phyloP scores from a whole-genome alignment of 2,888 invertebrate genomes.

The Myathropa florea region DNA sequence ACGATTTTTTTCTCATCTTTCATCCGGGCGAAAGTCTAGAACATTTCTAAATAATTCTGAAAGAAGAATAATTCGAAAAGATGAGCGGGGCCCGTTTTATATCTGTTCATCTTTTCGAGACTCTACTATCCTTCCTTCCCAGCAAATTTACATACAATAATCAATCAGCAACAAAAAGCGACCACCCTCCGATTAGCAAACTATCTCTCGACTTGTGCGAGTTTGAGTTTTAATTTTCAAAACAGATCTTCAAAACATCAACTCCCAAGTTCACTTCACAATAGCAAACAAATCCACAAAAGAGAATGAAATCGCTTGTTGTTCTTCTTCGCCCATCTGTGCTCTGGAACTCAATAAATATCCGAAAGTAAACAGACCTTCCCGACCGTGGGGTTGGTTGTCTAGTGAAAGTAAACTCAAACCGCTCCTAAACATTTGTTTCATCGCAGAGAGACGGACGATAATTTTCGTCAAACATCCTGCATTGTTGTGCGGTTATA shows the following conservation, averaged over 20 bases:
- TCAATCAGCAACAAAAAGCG: not conserved
- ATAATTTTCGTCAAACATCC: slow-evolving; percentile 46
- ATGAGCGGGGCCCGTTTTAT: too few relatives aligned
- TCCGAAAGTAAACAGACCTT: slow-evolving; percentile 5
- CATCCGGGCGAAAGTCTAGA: too few relatives aligned
- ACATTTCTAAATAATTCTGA: too few relatives aligned
- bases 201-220: not conserved
- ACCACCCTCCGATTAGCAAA: not conserved
- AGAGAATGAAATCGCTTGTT: not conserved
- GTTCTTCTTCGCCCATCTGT: not conserved
- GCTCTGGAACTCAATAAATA: not conserved
- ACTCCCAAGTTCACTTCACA: not conserved
- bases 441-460: slow-evolving; percentile 18
- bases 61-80: too few relatives aligned
- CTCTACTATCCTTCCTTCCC: too few relatives aligned
- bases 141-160: too few relatives aligned
- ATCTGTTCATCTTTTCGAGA: too few relatives aligned
- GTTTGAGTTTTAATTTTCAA: not conserved
- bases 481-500: slow-evolving; percentile 38
- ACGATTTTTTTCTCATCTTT: too few relatives aligned
- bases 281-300: not conserved
- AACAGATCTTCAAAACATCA: not conserved
- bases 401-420: slow-evolving; percentile 45
- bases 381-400: not conserved
- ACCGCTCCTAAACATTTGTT: not conserved